Evolutionary conservation across 2,113 vertebrate genomes (phyloP).

Genomic region (Hypocryptadius cinnamomeus): DNA sequence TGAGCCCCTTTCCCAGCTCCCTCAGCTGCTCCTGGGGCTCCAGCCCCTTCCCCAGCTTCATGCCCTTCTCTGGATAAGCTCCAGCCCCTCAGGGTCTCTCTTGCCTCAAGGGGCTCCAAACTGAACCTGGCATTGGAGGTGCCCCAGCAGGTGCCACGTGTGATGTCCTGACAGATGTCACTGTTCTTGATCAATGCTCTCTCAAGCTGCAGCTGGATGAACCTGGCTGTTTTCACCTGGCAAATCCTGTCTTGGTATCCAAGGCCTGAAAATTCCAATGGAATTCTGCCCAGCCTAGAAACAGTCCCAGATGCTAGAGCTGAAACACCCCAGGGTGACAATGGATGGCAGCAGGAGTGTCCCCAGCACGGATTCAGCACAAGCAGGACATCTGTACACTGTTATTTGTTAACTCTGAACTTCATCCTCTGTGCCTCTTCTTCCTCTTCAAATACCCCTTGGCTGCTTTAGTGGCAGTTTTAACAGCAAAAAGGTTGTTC

Average conservation of each 20-base stretch:
- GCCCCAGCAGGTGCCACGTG: neutral
- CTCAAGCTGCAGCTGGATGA: neutral
- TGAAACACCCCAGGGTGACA: neutral
- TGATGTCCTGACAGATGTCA: neutral
- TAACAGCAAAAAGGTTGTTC: neutral
- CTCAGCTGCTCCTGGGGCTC: neutral
- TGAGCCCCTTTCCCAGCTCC: neutral
- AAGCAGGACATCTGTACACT: accelerated
- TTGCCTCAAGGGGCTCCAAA: neutral
- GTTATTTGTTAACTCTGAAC: neutral
- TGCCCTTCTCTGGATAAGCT: neutral
- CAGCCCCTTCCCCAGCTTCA: neutral
- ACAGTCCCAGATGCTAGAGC: neutral
- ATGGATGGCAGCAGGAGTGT: accelerated
- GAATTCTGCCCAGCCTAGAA: neutral
- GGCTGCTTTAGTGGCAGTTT: neutral
- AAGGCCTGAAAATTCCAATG: neutral
- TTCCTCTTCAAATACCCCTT: neutral
- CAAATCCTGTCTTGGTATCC: neutral
- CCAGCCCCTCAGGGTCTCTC: neutral
- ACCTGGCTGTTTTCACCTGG: neutral
- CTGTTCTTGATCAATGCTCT: accelerated
- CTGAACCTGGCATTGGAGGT: neutral
- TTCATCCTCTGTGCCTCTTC: neutral
- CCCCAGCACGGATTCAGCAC: neutral